These are phyloP conservation scores for Aix galericulata DNA, from an alignment of 2,113 vertebrate species.

Conservation along the genomic window DNA sequence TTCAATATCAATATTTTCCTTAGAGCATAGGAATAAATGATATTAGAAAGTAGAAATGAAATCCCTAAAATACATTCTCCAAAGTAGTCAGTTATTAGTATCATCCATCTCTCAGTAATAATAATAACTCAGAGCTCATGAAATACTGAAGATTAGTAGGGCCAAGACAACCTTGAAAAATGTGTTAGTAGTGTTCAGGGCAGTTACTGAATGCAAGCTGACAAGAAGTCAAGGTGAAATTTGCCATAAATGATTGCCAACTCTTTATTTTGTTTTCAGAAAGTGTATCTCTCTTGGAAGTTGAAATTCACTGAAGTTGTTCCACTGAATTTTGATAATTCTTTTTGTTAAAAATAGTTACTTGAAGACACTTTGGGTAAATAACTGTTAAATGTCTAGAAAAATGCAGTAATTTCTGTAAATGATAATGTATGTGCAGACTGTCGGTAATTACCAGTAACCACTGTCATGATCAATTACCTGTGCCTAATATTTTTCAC, in stretches of 20 bases:
- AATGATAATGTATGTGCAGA: neutral
- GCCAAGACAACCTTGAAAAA: slow-evolving; percentile 25
- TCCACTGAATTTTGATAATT: neutral
- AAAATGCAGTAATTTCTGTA: neutral
- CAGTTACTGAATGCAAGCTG: neutral
- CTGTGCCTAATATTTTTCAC: neutral
- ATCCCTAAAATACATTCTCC: neutral
- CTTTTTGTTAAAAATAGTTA: neutral
- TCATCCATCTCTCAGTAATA: slow-evolving; percentile 41
- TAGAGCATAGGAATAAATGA: neutral
- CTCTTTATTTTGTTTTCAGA: neutral
- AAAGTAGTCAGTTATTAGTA: slow-evolving; percentile 8
- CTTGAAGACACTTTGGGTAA: neutral
- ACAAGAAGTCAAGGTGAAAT: slow-evolving; percentile 13
- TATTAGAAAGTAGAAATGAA: slow-evolving; percentile 19
- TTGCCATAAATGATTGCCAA: neutral
- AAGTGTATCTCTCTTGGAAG: neutral
- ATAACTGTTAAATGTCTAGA: neutral
- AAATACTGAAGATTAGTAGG: slow-evolving; percentile 25
- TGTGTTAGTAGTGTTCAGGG: slow-evolving; percentile 3
- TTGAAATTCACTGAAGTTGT: neutral
- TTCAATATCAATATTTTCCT: slow-evolving; percentile 36
- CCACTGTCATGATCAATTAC: neutral
- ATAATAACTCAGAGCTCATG: neutral
- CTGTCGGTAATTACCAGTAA: neutral